Percentiles rank a stretch among this genome's conserved stretches.
These are phyloP conservation scores for Drosophila persimilis DNA, from an alignment of 1,140 invertebrate species.

Conservation along the genomic window DNA sequence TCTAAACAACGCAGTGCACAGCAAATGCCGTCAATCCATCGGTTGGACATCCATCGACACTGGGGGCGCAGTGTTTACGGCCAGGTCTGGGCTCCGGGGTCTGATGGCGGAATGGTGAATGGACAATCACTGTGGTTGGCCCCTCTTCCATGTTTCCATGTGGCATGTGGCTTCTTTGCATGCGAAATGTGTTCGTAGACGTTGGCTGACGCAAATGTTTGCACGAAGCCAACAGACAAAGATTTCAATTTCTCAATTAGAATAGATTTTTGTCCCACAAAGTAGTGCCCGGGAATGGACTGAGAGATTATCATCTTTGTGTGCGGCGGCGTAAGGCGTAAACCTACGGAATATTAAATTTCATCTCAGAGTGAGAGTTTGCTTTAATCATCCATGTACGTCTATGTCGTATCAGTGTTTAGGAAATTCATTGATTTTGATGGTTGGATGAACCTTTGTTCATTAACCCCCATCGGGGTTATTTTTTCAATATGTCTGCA, in stretches of 20 bases:
- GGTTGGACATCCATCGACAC: slow-evolving; percentile 6
- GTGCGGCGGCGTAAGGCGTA: neutral
- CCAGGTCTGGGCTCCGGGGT: slow-evolving; percentile 12
- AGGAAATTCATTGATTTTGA: too few relatives aligned
- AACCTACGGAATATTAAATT: slow-evolving; percentile 28
- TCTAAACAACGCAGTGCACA: slow-evolving; percentile 37
- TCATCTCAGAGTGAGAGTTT: neutral
- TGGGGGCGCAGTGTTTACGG: slow-evolving; percentile 43
- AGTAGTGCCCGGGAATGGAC: slow-evolving; percentile 5
- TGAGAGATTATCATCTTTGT: slow-evolving; percentile 15
- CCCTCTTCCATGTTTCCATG: neutral
- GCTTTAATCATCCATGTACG: slow-evolving; percentile 1
- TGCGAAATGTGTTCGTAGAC: slow-evolving; percentile 35
- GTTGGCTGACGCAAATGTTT: slow-evolving; percentile 45
- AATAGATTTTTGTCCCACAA: slow-evolving; percentile 19
- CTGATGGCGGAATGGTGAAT: slow-evolving; percentile 9
- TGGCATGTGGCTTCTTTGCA: slow-evolving; percentile 47
- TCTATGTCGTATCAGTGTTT: too few relatives aligned
- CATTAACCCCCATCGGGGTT: too few relatives aligned
- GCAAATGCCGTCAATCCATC: slow-evolving; percentile 35
- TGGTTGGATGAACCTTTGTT: too few relatives aligned
- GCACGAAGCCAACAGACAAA: slow-evolving; percentile 23
- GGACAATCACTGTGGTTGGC: slow-evolving; percentile 13
- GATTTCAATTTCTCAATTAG: slow-evolving; percentile 57
- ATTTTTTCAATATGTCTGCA: too few relatives aligned